Evolutionary conservation across 2,113 vertebrate genomes (phyloP).

Genomic region (Coracopsis vasa): DNA sequence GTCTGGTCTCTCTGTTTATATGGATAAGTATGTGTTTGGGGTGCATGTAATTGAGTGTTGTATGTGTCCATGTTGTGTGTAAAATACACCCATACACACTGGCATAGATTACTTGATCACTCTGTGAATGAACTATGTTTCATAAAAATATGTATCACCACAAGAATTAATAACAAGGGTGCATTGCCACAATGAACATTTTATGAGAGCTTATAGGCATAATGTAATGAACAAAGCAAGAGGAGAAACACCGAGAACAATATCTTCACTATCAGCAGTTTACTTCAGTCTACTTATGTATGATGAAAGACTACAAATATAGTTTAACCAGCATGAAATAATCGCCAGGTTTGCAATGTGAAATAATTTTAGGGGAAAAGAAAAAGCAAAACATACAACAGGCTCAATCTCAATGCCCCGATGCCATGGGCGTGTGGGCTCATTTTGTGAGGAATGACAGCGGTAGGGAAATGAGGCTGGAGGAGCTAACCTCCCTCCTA

Average conservation of each 20-base stretch:
- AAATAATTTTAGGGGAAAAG: slow-evolving; percentile 60
- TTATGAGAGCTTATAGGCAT: slow-evolving; percentile 40
- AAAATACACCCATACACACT: background rate
- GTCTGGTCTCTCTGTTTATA: background rate
- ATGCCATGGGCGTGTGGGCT: slow-evolving; percentile 36
- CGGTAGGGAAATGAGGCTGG: slow-evolving; percentile 67
- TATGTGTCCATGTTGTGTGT: background rate
- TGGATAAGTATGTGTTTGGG: background rate
- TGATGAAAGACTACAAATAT: slow-evolving; percentile 78
- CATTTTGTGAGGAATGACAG: slow-evolving; percentile 71
- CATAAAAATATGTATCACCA: slow-evolving; percentile 43
- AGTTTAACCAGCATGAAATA: slow-evolving; percentile 81
- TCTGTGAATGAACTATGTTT: slow-evolving; percentile 31
- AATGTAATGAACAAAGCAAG: slow-evolving; percentile 52
- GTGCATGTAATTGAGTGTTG: background rate
- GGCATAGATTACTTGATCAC: slow-evolving; percentile 21
- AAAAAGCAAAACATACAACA: slow-evolving; percentile 60
- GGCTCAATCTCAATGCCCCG: slow-evolving; percentile 21
- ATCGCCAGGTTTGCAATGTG: slow-evolving; percentile 70
- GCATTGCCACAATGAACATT: slow-evolving; percentile 43
- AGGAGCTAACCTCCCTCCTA: slow-evolving; percentile 67
- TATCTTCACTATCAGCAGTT: slow-evolving; percentile 76
- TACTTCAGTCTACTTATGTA: slow-evolving; percentile 72
- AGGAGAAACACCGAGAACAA: slow-evolving; percentile 65
- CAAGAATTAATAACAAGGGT: slow-evolving; percentile 71